Percentiles rank a stretch among this genome's conserved stretches.
phyloP scores from a whole-genome alignment of 2,113 vertebrate genomes.

The Neomonachus schauinslandi region DNA sequence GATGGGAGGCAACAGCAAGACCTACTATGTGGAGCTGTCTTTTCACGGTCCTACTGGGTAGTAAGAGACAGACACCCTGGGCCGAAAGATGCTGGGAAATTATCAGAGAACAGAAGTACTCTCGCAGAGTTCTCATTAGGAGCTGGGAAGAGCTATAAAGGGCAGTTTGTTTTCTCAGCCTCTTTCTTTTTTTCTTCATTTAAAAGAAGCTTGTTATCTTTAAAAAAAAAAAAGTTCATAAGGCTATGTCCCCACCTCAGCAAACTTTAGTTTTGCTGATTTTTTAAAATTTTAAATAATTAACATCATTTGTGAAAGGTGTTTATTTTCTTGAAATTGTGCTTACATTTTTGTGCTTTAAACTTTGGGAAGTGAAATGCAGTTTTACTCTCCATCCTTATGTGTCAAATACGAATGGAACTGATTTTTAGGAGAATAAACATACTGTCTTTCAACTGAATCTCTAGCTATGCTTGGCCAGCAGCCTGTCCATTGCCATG shows the following conservation, averaged over 20 bases:
- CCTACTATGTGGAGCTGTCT: background rate
- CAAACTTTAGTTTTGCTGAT: conserved; percentile 24
- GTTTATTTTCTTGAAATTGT: conserved; percentile 50
- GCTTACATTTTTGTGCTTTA: conserved; percentile 41
- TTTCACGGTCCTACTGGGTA: background rate
- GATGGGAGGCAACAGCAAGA: background rate
- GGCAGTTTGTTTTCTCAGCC: background rate
- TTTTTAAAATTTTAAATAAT: conserved; percentile 9
- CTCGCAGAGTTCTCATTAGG: background rate
- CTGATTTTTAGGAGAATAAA: background rate
- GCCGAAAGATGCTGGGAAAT: background rate
- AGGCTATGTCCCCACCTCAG: background rate
- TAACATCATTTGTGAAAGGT: background rate
- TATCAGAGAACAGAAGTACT: background rate
- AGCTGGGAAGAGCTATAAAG: background rate
- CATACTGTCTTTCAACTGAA: background rate
- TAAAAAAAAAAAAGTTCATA: background rate
- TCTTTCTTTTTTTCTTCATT: background rate
- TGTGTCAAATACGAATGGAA: background rate
- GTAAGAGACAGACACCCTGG: background rate
- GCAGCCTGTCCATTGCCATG: background rate
- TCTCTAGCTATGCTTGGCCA: background rate
- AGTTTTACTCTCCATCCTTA: background rate
- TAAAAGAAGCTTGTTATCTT: background rate
- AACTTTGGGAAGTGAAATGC: conserved; percentile 30